A percentile compares a stretch with the other conserved stretches of the same genome.
These are phyloP conservation scores for Tineola bisselliella DNA, from an alignment of 2,888 invertebrate species.

Conservation along the genomic window DNA sequence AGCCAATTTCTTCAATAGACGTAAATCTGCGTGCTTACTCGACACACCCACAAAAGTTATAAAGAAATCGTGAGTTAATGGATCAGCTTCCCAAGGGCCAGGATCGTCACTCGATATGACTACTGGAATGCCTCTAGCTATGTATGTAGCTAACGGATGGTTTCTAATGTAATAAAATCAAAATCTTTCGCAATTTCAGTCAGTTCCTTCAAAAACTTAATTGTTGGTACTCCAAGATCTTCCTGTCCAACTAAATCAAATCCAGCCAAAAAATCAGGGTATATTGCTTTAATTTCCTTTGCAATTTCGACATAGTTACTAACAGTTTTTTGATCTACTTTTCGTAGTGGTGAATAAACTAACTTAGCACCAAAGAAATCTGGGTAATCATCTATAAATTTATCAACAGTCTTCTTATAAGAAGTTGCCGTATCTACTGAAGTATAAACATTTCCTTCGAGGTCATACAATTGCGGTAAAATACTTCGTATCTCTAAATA, in stretches of 20 bases:
- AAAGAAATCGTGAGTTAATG: constrained; percentile 78
- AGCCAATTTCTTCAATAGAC: constrained; percentile 77
- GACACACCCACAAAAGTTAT: constrained; percentile 81
- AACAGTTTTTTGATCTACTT: constrained; percentile 43
- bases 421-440: constrained; percentile 61
- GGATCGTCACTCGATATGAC: constrained; percentile 77
- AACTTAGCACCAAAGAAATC: constrained; percentile 75
- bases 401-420: constrained; percentile 64
- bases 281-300: constrained; percentile 45
- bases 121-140: constrained; percentile 70
- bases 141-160: constrained; percentile 69
- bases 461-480: constrained; percentile 72
- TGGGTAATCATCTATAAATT: constrained; percentile 68
- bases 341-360: constrained; percentile 74
- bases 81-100: constrained; percentile 71
- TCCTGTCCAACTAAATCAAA: constrained; percentile 87
- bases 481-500: constrained; percentile 75
- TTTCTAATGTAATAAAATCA: constrained; percentile 74
- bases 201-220: constrained; percentile 67
- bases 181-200: constrained; percentile 54
- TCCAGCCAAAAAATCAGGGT: constrained; percentile 78
- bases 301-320: constrained; percentile 55
- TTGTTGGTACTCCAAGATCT: constrained; percentile 72
- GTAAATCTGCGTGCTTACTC: constrained; percentile 73
- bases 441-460: constrained; percentile 68